Base-by-base conservation (phyloP, 2,113 vertebrate genomes). In the Okapia johnstoni region DNA sequence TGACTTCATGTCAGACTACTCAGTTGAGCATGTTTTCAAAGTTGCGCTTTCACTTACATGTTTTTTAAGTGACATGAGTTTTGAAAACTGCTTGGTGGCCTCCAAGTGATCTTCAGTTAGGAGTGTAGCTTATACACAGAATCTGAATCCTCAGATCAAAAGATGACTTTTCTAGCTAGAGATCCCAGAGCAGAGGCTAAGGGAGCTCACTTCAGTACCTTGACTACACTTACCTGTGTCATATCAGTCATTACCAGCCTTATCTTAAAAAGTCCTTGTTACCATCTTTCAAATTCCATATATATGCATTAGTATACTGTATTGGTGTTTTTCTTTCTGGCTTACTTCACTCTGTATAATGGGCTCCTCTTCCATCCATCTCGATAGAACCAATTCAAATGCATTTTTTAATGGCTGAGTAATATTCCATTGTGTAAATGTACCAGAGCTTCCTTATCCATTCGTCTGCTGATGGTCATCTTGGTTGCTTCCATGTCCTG, bases 11-110 rank as follows among this genome's bases (percentile, higher is more conserved):
- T 88, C 5, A 6, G 52, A n/a, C 9, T 46, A 9, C 36, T 7
- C 23, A 58, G 57, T 58, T 10, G 57, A 11, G 57, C 57, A 26
- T 58, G 73, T 87, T 28, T 25, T 58, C 85, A 63, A 5, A 0
- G 0, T 19, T 4, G 43, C 13, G 6, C 16, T 89, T 43, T 58
- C 10, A 58, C 57, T 58, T 23, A 21, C 0, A 1, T 48, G 11
- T 6, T 73, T 36, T 15, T 30, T 19, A 55, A 70, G 70, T 17
- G 6, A 85, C 81, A 40, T 55, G 12, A 33, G 2, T 83, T 83
- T 90, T 14, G 6, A 36, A 93, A 23, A 10, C 58, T n/a, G n/a
- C 43, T 13, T 46, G 21, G 23, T 83, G 70, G 52, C 50, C 11
- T 73, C 36, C 48, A 13, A 1, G 70, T 43, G 3, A 4, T 28